Conservation (phyloP, 1,140 invertebrate species). For the Brachionus calyciflorus region DNA sequence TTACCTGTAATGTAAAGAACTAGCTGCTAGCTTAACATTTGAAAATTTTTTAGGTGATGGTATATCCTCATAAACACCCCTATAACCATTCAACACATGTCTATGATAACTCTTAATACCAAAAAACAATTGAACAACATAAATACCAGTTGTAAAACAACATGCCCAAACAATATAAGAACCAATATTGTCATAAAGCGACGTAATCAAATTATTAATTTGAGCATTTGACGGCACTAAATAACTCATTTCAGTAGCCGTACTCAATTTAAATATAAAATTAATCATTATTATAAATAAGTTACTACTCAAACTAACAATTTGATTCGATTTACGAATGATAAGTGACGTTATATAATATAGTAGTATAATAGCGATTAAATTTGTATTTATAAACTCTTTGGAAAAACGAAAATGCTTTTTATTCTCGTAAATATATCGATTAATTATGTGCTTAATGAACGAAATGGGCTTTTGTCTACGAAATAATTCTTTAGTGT, state of each 20-base stretch:
- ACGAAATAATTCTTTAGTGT: not conserved
- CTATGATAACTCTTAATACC: conserved; percentile 39
- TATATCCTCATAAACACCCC: conserved; percentile 31
- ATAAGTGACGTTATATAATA: conserved; percentile 42
- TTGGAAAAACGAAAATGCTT: conserved; percentile 40
- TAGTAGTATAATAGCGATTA: conserved; percentile 41
- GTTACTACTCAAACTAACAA: conserved; percentile 32
- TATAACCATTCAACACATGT: conserved; percentile 31
- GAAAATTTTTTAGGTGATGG: conserved; percentile 39
- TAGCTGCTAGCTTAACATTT: conserved; percentile 28
- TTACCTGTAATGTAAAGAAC: conserved; percentile 40
- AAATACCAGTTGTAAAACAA: conserved; percentile 12
- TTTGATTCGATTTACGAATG: conserved; percentile 33
- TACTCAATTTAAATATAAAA: conserved; percentile 35
- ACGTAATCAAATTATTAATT: conserved; percentile 11
- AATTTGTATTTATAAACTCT: conserved; percentile 42
- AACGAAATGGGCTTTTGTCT: not conserved
- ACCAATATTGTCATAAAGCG: conserved; percentile 14
- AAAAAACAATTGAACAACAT: conserved; percentile 11
- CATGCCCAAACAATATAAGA: conserved; percentile 27
- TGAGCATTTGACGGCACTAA: conserved; percentile 6
- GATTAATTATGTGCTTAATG: not conserved
- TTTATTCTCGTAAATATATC: conserved; percentile 23
- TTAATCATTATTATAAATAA: conserved; percentile 27
- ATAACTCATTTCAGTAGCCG: not conserved